Evolutionary conservation across 2,888 invertebrate species (phyloP), one percentile per base, ranked within the genome.

Genomic region (Troides oblongomaculatus): DNA sequence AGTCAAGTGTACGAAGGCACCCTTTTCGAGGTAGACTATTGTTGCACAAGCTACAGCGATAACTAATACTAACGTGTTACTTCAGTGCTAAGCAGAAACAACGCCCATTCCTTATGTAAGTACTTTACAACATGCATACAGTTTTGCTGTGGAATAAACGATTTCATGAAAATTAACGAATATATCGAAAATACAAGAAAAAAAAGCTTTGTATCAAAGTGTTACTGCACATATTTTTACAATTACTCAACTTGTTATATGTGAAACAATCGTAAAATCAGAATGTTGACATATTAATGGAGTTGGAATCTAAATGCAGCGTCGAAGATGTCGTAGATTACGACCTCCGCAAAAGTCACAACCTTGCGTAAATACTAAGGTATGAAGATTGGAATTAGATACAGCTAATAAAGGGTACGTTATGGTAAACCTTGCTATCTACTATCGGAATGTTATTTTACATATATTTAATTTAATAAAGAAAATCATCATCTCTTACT

Each of bases 31-130:
- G 78, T 79, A 81, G 77, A 78, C 77, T 72, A 72, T 23, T 58
- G 18, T 89, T 89, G 80, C 85, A 79, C 77, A 88, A 88, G 76
- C 72, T 81, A 12, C 58, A 50, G 60, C 83, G 84, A 85, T 87
- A 88, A 86, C 83, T 80, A 84, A 86, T 84, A 86, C 84, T 84
- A 84, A 85, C 74, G 79, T 76, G 78, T 88, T 88, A 84, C 88
- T 82, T 81, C 85, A 89, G 80, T 81, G 86, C 83, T 81, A 81
- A 79, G 77, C 79, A 79, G 82, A 79, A 81, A 84, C 81, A 84
- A 83, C 86, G 86, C 83, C 84, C 83, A 82, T 78, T 74, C 69
- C 79, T 87, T 87, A 87, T 84, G 83, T 86, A 88, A 88, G 75
- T 14, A 64, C 70, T 69, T 72, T 72, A 73, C 72, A 74, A 72